Base-by-base conservation (phyloP, 2,113 vertebrate genomes). In the Hipposideros armiger region DNA sequence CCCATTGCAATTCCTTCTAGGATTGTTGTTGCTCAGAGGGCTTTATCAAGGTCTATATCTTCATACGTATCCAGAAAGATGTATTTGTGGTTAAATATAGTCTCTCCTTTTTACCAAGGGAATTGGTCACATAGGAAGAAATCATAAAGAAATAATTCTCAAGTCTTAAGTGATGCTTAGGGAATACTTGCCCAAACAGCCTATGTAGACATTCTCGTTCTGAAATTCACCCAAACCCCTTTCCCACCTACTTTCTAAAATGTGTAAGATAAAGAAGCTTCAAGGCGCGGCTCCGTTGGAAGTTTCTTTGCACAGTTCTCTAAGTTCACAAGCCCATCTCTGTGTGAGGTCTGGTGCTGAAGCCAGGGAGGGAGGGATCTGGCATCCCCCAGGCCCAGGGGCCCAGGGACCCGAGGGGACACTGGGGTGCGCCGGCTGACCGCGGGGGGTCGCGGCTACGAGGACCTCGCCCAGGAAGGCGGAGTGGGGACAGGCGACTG, bases 281-380 rank as follows among this genome's bases (percentile, higher is more conserved):
- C 28, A 76, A 90, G 58, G 32, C 60, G 1, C 5, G 6, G 50
- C 4, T 45, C 26, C 4, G 20, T 1, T 1, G 54, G 67, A 11
- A 9, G 88, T 8, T 5, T 11, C 80, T 10, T 5, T 4, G 54
- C 45, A 11, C 4, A 1, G 13, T 14, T 3, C 87, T 9, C 13
- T 8, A 10, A 32, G 42, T 45, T n/a, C 60, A 1, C 19, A 6
- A 54, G n/a, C 45, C 72, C 4, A 1, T 30, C 50, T 42, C 42
- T 5, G 72, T 91, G 96, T 64, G 96, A 58, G 96, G 91, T 86
- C 97, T 15, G 47, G 36, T 1, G 82, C 82, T 5, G 32, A 28
- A 24, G 42, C 11, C 9, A 4, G 50, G 58, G 16, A 67, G 40
- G 26, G 11, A 24, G 20, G 56, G 20, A 3, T 4, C 22, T 0